Percentiles rank a stretch among this genome's conserved stretches.
These are phyloP conservation scores for Paraplagusia blochii DNA, from an alignment of 2,113 vertebrate species.

Conservation along the genomic window DNA sequence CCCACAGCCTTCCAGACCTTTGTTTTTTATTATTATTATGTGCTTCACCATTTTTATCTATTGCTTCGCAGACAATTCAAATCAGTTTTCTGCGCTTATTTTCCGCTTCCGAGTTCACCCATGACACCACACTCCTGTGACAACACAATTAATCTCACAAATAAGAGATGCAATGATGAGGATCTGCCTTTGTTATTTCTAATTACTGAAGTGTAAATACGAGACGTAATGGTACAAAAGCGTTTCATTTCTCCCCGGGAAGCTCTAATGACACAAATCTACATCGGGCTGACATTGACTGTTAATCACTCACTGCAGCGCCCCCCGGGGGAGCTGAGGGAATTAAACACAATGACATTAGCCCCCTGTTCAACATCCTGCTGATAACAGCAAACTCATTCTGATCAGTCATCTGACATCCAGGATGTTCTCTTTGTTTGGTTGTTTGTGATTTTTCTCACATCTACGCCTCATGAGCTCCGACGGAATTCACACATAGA, in stretches of 20 bases:
- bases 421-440: conserved; percentile 25
- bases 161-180: conserved; percentile 45
- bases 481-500: conserved; percentile 14
- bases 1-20: too few relatives aligned
- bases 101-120: conserved; percentile 23
- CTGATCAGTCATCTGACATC: conserved; percentile 17
- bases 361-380: conserved; percentile 9
- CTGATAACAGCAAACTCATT: conserved; percentile 22
- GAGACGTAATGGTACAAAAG: conserved; percentile 43
- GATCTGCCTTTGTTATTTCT: conserved; percentile 53
- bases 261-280: conserved; percentile 37
- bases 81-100: conserved; percentile 17
- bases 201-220: conserved; percentile 66
- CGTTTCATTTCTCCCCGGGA: conserved; percentile 35
- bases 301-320: conserved; percentile 23
- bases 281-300: conserved; percentile 37
- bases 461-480: conserved; percentile 24
- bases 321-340: conserved; percentile 11
- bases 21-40: too few relatives aligned
- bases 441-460: conserved; percentile 7
- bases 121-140: conserved; percentile 48
- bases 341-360: conserved; percentile 35
- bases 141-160: conserved; percentile 61
- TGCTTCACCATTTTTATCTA: too few relatives aligned
- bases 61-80: conserved; percentile 20